These are phyloP conservation scores for Forbesichthys papilliferus DNA, from an alignment of 2,113 vertebrate genomes.

Conservation along the genomic window DNA sequence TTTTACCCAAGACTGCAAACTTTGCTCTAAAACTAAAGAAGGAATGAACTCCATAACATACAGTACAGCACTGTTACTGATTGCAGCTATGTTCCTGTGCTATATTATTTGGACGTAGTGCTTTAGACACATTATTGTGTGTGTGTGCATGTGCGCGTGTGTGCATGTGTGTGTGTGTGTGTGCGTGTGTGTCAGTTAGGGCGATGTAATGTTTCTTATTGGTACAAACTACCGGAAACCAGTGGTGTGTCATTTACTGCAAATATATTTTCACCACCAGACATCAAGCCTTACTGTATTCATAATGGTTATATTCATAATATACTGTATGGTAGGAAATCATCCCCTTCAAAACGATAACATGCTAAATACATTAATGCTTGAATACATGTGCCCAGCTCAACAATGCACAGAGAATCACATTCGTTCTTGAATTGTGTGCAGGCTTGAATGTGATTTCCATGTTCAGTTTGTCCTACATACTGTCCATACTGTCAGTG, in stretches of 20 bases:
- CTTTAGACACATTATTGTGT: not conserved
- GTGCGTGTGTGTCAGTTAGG: not conserved
- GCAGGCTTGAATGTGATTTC: slow-evolving; percentile 58
- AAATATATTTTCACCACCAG: slow-evolving; percentile 15
- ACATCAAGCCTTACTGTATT: slow-evolving; percentile 5
- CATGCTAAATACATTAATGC: no score
- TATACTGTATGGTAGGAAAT: no score
- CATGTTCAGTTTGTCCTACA: slow-evolving; percentile 60
- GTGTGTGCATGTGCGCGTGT: not conserved
- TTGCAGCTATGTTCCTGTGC: no score
- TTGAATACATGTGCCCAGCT: no score
- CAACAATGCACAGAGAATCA: not conserved
- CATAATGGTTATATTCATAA: slow-evolving; percentile 8
- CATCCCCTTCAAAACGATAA: no score
- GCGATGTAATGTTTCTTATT: not conserved
- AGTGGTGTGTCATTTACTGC: not conserved
- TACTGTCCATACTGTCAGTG: slow-evolving; percentile 40
- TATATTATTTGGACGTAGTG: no score
- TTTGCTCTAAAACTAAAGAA: no score
- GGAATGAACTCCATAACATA: no score
- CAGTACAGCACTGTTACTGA: no score
- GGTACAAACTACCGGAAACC: not conserved
- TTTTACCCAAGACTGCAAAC: no score
- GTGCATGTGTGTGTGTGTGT: not conserved
- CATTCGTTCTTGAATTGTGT: slow-evolving; percentile 34